Conservation (phyloP, 2,888 invertebrate species). For the Micropterix aruncella region DNA sequence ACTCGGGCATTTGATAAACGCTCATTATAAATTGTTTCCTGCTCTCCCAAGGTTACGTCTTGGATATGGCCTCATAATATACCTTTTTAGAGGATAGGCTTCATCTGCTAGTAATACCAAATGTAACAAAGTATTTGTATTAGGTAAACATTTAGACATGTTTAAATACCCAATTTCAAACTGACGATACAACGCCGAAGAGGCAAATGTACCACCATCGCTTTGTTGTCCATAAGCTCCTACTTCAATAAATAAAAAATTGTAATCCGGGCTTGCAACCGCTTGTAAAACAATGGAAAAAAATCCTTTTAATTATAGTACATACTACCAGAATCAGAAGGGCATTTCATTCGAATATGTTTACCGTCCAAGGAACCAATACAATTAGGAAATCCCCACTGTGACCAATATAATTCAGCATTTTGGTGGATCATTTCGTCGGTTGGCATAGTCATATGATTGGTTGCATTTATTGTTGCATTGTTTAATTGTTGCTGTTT, state of each 20-base stretch:
- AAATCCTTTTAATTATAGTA: slow-evolving; percentile 1
- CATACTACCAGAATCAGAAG: too few relatives aligned
- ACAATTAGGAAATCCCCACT: background rate
- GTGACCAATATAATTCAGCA: too few relatives aligned
- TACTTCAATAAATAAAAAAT: slow-evolving; percentile 5
- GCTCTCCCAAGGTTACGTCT: too few relatives aligned
- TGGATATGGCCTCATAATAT: too few relatives aligned
- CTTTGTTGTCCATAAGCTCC: slow-evolving; percentile 6
- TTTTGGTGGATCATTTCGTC: slow-evolving; percentile 5
- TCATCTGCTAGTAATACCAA: too few relatives aligned
- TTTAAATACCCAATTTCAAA: slow-evolving; percentile 3
- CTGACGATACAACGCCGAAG: slow-evolving; percentile 4
- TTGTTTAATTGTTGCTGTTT: too few relatives aligned
- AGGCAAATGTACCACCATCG: slow-evolving; percentile 6
- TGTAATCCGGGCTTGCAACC: slow-evolving; percentile 3
- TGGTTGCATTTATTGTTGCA: too few relatives aligned
- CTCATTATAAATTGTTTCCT: slow-evolving; percentile 1
- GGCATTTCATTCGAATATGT: too few relatives aligned
- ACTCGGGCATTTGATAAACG: slow-evolving; percentile 3
- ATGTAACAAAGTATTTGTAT: too few relatives aligned
- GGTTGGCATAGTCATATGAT: slow-evolving; percentile 4
- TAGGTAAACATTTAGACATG: slow-evolving; percentile 5
- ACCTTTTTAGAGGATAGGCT: too few relatives aligned
- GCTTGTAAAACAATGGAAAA: slow-evolving; percentile 3
- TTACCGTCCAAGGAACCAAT: too few relatives aligned